Percentiles rank a stretch among this genome's conserved stretches.
Evolutionary conservation across 2,113 vertebrate species (phyloP).

Genomic region (Toxostoma redivivum): DNA sequence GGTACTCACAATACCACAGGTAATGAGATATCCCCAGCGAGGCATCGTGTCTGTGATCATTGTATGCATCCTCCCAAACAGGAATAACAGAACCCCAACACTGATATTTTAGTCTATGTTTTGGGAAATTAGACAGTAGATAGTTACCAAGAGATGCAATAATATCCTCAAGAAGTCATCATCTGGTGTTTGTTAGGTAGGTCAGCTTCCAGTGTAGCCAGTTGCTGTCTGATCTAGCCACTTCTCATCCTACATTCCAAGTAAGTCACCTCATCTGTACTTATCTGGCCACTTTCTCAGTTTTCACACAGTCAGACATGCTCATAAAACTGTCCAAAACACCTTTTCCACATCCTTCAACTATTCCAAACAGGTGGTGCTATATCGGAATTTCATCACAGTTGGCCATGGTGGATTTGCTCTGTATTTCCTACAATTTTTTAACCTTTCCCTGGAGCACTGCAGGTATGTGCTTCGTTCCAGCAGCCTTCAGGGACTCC

Average conservation of each 20-base stretch:
- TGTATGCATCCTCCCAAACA: background rate
- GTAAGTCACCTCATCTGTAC: background rate
- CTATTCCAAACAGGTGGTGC: conserved; percentile 19
- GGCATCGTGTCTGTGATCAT: background rate
- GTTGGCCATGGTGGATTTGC: background rate
- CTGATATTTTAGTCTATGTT: background rate
- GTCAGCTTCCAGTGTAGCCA: background rate
- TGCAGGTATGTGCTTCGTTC: background rate
- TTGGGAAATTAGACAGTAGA: background rate
- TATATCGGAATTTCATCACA: conserved; percentile 22
- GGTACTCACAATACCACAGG: background rate
- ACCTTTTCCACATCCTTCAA: conserved; percentile 14
- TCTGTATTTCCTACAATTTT: background rate
- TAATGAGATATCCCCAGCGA: background rate
- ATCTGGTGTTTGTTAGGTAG: background rate
- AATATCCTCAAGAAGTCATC: background rate
- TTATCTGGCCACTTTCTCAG: conserved; percentile 43
- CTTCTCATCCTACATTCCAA: conserved; percentile 38
- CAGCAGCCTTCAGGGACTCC: background rate
- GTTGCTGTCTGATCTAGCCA: background rate
- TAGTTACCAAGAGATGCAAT: background rate
- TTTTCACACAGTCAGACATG: background rate
- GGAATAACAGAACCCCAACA: accelerated
- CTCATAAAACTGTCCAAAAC: conserved; percentile 46
- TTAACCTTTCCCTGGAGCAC: background rate